Evolutionary conservation across 2,797 vertebrate genomes (phyloP), one percentile per base, ranked within the genome.

Genomic region (Danionella dracula): DNA sequence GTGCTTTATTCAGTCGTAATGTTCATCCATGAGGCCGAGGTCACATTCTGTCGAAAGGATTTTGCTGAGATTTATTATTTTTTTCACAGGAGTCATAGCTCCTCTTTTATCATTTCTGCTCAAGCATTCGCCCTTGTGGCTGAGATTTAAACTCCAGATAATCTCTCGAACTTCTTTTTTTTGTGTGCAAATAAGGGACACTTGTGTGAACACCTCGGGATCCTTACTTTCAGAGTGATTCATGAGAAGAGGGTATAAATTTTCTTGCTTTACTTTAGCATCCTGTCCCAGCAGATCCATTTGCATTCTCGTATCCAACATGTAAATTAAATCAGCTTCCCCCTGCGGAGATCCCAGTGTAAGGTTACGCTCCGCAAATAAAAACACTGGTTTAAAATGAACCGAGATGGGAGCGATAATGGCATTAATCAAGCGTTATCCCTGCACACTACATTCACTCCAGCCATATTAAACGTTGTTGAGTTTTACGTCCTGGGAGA

Each of bases 391-490:
- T 58, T 42, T 37, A n/a, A 57, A 64, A 50, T 48, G n/a, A 60
- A 37, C n/a, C 4, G 20, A 35, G 38, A 50, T 31, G 46, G 41
- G 46, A 41, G 15, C 10, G 9, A 61, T 61, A 62, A 20, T 38
- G 23, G 23, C 37, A 63, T 70, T 68, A 62, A 68, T 67, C 53
- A 59, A 41, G 56, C 23, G 12, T 20, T 66, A 53, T 46, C 10
- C 40, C 61, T 40, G 16, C 54, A 40, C 13, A 4, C 4, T 15
- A 51, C 38, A 32, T 27, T 51, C 15, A 31, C 45, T 31, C 51
- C 42, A 13, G 16, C 59, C 20, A n/a, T 55, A 49, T 70, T 55
- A 40, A 55, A 75, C 53, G 12, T 42, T 56, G 56, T 40, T 50
- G 32, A 37, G 49, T 67, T 67, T 44, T 48, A 41, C 40, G 49